Evolutionary conservation across 2,888 invertebrate genomes (phyloP).

Genomic region (Rhagonycha fulva): DNA sequence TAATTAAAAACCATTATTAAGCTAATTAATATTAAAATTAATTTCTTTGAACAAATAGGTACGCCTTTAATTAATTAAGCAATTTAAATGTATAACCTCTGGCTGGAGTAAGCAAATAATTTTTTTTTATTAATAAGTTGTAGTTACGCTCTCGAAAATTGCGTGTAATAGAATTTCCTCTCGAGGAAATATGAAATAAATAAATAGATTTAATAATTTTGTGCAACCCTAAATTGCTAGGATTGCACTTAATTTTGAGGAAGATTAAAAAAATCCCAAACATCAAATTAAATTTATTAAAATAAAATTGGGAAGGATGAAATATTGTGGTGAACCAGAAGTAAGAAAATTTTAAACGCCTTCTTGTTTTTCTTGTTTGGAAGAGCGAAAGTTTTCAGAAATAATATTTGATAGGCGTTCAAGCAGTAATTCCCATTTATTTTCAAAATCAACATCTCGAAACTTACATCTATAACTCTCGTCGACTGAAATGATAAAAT

Average conservation of each 20-base stretch:
- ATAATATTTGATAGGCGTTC: background rate
- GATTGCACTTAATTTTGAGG: background rate
- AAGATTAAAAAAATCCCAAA: background rate
- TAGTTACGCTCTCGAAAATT: background rate
- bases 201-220: background rate
- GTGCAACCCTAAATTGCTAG: background rate
- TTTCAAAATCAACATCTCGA: constrained; percentile 2
- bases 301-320: background rate
- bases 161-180: background rate
- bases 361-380: background rate
- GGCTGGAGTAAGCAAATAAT: background rate
- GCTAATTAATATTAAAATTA: background rate
- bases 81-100: background rate
- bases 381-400: background rate
- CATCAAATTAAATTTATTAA: background rate
- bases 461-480: background rate
- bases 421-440: background rate
- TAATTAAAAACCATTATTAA: background rate
- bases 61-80: background rate
- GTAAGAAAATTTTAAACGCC: background rate
- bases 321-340: background rate
- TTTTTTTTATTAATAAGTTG: background rate
- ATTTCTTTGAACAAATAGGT: background rate
- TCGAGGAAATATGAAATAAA: background rate
- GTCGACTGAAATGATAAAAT: background rate